Base-by-base conservation (phyloP, 1,140 invertebrate genomes). In the Dryas iulia region DNA sequence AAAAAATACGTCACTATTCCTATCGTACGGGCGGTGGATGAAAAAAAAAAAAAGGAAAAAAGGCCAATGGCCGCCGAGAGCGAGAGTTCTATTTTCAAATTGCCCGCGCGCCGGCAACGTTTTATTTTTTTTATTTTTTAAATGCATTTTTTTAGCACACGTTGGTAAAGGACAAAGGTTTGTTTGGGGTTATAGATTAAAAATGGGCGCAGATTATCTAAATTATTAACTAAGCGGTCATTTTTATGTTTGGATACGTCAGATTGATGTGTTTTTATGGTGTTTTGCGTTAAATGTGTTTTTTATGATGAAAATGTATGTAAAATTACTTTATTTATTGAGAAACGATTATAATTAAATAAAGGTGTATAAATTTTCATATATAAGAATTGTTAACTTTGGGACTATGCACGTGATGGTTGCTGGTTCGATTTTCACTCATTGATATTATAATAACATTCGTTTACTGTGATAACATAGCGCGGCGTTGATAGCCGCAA, bases 1-100 rank as follows among this genome's bases (percentile, higher is more conserved):
- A 87, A 88, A 86, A 89, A 90, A 87, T 84, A 83, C 87, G 83
- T 87, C 87, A 90, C 88, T 89, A 89, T 88, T 89, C 81, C 86
- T 88, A 89, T 87, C 81, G 87, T 81, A 76, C 80, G 74, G 74
- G 79, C 78, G 65, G 81, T 76, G 78, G 77, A 74, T 79, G 77
- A 84, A 87, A 84, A 81, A 79, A 77, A 84, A 88, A 84, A 82
- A 78, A 81, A 75, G 75, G 79, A 87, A 86, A 63, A 84, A 80
- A 76, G 74, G 75, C 76, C 73, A 79, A 81, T 73, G 80, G 72
- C 75, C 77, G 78, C 39, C 66, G 86, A 87, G 74, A 89, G 86
- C 72, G 83, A 88, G 76, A 87, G 84, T 85, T 81, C 85, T 90
- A 84, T 88, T 87, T 89, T 86, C 75, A 82, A 83, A 83, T 82